Base-by-base conservation (phyloP, 2,888 invertebrate genomes). In the Opisthograptis luteolata region DNA sequence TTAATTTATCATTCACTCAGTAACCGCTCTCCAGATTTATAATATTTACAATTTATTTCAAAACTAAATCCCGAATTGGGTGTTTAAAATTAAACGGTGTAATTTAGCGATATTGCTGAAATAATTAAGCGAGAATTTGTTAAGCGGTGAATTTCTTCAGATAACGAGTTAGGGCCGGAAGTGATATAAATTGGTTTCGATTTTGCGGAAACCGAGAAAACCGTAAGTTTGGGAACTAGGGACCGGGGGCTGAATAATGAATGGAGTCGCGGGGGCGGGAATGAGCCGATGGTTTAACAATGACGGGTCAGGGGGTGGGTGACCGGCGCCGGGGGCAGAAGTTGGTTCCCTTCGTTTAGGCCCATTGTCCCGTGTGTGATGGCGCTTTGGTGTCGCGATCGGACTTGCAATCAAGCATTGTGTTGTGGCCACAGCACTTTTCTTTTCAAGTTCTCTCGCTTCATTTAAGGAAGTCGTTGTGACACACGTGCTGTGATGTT, bases 171-270 rank as follows among this genome's bases (percentile, higher is more conserved):
- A 9, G 24, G 24, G 25, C 34, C 50, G 50, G 50, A 45, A 44
- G 40, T 35, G 40, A 40, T 51, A 36, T 40, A 51, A 45, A 51
- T 51, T 51, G 44, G 44, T 51, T 51, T 51, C 40, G 50, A 51
- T 51, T 25, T 40, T 30, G 34, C 39, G 39, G 49, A 43, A 43
- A 43, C 49, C 32, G 43, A 43, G 48, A 42, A 40, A 42, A 43
- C 42, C 32, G 43, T 49, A 48, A 48, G 47, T 48, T 24, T 8
- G 24, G 22, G n/a, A 1, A 8, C 5, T 8, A 22, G 34, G 6
- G 5, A 8, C 13, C n/a, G 40, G 32, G 31, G 20, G 37, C 17
- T 40, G 43, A 40, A 50, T 44, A 51, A 51, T 51, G 50, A 51
- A 43, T 22, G 39, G 43, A 36, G 39, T 9, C 19, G 10, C 7